Evolutionary conservation across 23 tunicate species (phyloP).

Genomic region (Aplidium turbinatum): DNA sequence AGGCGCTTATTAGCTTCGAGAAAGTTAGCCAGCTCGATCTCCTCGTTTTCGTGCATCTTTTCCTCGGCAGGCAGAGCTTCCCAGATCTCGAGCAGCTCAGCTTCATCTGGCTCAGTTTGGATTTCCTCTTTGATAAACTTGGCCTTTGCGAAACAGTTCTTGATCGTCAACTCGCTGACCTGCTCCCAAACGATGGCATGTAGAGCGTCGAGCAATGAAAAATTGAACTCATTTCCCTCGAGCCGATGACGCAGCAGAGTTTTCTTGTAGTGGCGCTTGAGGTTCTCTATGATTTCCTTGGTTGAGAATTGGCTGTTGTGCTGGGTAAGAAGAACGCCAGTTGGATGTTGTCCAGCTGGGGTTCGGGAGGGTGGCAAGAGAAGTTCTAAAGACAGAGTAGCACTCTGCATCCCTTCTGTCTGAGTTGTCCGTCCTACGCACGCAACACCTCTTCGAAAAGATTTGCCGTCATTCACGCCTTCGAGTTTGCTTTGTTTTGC

Average conservation of each 20-base stretch:
- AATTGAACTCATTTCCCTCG: constrained; percentile 46
- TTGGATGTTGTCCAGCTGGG: constrained; percentile 47
- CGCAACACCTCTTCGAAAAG: constrained; percentile 60
- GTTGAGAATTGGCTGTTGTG: constrained; percentile 40
- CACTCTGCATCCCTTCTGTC: constrained; percentile 56
- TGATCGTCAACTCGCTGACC: constrained; percentile 51
- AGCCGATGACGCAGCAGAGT: neutral
- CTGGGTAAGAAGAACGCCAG: constrained; percentile 44
- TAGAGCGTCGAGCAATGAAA: constrained; percentile 47
- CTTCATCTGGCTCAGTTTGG: constrained; percentile 42
- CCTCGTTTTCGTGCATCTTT: constrained; percentile 39
- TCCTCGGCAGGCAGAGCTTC: constrained; percentile 58
- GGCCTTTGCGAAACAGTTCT: constrained; percentile 40
- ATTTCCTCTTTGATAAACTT: constrained; percentile 36
- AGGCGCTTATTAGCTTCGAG: constrained; percentile 47
- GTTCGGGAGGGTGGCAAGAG: constrained; percentile 46
- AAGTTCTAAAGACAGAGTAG: constrained; percentile 37
- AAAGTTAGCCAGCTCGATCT: constrained; percentile 50
- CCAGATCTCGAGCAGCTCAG: constrained; percentile 56
- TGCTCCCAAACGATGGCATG: constrained; percentile 33
- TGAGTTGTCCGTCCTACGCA: constrained; percentile 44
- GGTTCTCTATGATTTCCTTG: constrained; percentile 52
- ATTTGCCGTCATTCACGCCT: constrained; percentile 28
- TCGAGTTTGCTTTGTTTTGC: constrained; percentile 45
- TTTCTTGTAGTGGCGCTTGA: constrained; percentile 48